These are phyloP conservation scores for Emys orbicularis DNA, from an alignment of 2,797 vertebrate species.

Conservation along the genomic window DNA sequence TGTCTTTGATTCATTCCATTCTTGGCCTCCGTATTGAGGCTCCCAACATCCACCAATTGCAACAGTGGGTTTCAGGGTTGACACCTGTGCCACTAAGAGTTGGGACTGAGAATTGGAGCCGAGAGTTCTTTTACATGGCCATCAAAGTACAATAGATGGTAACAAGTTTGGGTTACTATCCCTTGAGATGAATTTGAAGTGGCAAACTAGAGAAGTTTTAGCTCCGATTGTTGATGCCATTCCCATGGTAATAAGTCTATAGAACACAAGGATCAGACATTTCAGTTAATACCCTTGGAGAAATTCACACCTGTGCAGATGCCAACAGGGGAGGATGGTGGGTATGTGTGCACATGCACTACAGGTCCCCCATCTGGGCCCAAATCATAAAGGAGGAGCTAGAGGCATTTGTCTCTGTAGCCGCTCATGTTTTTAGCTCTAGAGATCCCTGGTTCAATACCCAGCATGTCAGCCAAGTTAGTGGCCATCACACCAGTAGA, in stretches of 20 bases:
- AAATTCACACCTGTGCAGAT: neutral
- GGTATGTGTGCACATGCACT: too few species aligned
- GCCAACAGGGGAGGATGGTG: neutral
- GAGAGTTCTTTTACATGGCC: neutral
- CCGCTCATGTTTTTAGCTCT: neutral
- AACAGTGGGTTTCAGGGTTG: neutral
- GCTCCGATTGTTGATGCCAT: neutral
- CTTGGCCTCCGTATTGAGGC: neutral
- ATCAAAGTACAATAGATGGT: neutral
- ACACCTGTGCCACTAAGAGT: neutral
- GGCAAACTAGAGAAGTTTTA: neutral
- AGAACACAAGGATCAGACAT: neutral
- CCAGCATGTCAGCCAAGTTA: rapidly evolving
- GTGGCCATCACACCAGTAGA: neutral
- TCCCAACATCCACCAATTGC: neutral
- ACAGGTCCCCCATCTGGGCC: too few species aligned
- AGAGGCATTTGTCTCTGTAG: rapidly evolving
- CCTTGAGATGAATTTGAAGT: neutral
- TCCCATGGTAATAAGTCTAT: neutral
- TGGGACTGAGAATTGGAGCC: too few species aligned
- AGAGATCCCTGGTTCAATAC: rapidly evolving
- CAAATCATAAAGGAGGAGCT: neutral
- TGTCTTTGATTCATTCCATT: neutral
- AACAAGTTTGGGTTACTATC: neutral
- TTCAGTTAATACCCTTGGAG: neutral